These are phyloP conservation scores for Aricia artaxerxes DNA, from an alignment of 2,888 invertebrate genomes.

Conservation along the genomic window DNA sequence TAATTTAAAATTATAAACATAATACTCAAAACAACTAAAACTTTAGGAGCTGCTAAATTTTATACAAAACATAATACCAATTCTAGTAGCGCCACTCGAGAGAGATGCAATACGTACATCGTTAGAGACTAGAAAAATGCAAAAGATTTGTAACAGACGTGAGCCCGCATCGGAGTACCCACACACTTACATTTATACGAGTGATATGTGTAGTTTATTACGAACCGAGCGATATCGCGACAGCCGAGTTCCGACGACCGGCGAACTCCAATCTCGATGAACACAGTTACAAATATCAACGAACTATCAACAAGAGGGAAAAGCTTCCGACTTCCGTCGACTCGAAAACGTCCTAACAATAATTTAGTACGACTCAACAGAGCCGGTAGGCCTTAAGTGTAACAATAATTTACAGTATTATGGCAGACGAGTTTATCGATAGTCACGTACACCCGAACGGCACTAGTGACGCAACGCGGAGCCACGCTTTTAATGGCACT, in stretches of 20 bases:
- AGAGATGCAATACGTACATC: conserved; percentile 54
- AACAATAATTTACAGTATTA: conserved; percentile 77
- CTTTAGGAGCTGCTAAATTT: conserved; percentile 2
- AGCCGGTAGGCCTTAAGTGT: conserved; percentile 78
- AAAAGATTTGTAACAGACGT: conserved; percentile 64
- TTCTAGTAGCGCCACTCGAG: conserved; percentile 38
- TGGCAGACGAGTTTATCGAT: conserved; percentile 76
- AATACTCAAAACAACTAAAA: conserved; percentile 17
- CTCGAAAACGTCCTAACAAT: conserved; percentile 47
- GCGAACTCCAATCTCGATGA: conserved; percentile 52
- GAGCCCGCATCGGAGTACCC: conserved; percentile 54
- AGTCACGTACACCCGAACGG: conserved; percentile 69
- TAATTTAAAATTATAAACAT: conserved; percentile 9
- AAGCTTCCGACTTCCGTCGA: conserved; percentile 33
- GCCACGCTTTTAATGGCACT: conserved; percentile 61
- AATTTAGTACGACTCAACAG: conserved; percentile 71
- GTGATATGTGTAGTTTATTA: conserved; percentile 65
- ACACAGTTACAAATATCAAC: conserved; percentile 60
- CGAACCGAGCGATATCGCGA: conserved; percentile 49
- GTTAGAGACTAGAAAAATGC: conserved; percentile 78
- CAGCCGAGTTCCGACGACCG: conserved; percentile 48
- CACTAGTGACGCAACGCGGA: conserved; percentile 57
- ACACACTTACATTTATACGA: conserved; percentile 50
- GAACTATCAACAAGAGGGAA: conserved; percentile 56
- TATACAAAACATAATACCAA: conserved; percentile 27